Base-by-base conservation (phyloP, 2,888 invertebrate species). In the Lithophane socia region DNA sequence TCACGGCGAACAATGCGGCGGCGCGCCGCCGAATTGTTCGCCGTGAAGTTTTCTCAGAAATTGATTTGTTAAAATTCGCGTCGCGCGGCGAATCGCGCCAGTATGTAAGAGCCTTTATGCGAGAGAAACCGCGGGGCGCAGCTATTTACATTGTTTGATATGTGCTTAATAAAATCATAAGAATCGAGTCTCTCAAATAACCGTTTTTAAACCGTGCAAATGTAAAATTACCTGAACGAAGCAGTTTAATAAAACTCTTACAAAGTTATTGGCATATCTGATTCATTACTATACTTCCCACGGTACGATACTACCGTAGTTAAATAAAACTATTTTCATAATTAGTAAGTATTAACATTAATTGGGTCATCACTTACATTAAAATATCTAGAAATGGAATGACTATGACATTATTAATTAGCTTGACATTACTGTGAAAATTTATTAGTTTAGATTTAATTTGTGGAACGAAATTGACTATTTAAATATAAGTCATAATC, bases 181-280 rank as follows among this genome's bases (percentile, higher is more conserved):
- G 12, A 66, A 81, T 61, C 60, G 9, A 66, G 24, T 9, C 3
- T 63, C n/a, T 42, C 16, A 79, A 66, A 47, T 16, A 56, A 54
- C 21, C 16, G 54, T 29, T 54, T 7, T 49, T 9, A 67, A 18
- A 66, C 61, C 83, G 49, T 80, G 66, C 60, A 78, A 81, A 81
- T 65, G 42, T 54, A 60, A 81, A 83, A 79, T 83, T 0, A 83
- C 66, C 58, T 13, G 71, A 81, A 83, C 80, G 49, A 83, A 83
- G n/a, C n/a, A 5, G 7, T 64, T 70, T 49, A 44, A 37, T 37
- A 12, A 24, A 29, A 42, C 2, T 24, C 29, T 21, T 70, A 47
- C 61, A 67, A 70, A 67, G 8, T 58, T 67, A 82, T 84, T 82
- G 73, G 69, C 84, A 54, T 82, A 56, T n/a, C 82, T 42, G 47